Percentiles rank a stretch among this genome's conserved stretches.
phyloP scores from a whole-genome alignment of 2,113 vertebrate species.

The Zingel zingel region DNA sequence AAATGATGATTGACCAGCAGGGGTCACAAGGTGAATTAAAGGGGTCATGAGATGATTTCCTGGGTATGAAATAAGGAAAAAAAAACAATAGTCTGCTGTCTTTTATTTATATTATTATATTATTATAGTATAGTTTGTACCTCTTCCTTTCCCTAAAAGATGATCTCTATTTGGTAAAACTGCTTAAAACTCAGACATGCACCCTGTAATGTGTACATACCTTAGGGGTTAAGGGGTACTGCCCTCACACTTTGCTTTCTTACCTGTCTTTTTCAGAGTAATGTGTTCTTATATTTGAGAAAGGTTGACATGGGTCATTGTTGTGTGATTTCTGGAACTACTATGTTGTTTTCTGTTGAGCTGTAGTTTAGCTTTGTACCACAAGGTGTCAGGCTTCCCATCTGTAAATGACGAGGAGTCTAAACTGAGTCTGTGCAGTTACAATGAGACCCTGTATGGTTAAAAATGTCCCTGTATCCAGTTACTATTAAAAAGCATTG shows the following conservation, averaged over 20 bases:
- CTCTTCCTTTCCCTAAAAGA: neutral
- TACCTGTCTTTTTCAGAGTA: neutral
- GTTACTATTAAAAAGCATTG: neutral
- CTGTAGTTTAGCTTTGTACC: constrained; percentile 29
- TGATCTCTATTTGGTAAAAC: neutral
- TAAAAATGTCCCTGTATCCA: neutral
- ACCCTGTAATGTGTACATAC: neutral
- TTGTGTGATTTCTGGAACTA: neutral
- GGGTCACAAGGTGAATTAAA: neutral
- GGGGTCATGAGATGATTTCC: neutral
- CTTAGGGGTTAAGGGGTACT: neutral
- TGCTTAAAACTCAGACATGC: neutral
- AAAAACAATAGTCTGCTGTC: neutral
- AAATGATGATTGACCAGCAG: neutral
- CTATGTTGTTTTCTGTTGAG: neutral
- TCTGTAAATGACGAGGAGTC: constrained; percentile 5
- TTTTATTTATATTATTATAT: too few species aligned
- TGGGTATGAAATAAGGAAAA: neutral
- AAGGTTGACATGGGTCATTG: neutral
- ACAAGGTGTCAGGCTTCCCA: constrained; percentile 66
- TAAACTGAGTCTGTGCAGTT: neutral
- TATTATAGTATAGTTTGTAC: neutral
- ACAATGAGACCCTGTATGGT: too few species aligned
- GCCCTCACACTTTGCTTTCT: neutral
- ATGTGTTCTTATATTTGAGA: neutral